Evolutionary conservation across 2,888 invertebrate species (phyloP).

Genomic region (Lithophane ornitopus): DNA sequence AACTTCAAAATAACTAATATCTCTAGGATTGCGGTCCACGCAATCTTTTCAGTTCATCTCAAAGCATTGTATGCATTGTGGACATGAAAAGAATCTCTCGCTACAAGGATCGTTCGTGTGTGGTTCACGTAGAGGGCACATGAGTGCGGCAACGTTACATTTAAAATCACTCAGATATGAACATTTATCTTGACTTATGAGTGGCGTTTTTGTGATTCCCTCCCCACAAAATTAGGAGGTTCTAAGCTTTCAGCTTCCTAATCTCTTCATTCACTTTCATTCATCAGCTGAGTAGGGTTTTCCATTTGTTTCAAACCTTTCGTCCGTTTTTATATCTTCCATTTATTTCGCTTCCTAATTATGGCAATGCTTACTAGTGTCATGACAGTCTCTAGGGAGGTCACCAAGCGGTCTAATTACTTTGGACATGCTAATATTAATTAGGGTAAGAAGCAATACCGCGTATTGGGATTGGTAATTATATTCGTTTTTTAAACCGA

Average conservation of each 20-base stretch:
- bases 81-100: slow-evolving; percentile 54
- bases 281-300: slow-evolving; percentile 1
- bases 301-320: not conserved
- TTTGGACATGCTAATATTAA: slow-evolving; percentile 59
- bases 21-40: slow-evolving; percentile 23
- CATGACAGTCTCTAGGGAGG: slow-evolving; percentile 45
- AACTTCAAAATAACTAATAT: slow-evolving; percentile 34
- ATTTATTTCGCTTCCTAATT: slow-evolving; percentile 20
- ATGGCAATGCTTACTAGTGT: not conserved
- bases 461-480: slow-evolving; percentile 19
- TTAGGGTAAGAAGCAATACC: slow-evolving; percentile 26
- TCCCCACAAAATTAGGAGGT: slow-evolving; percentile 15
- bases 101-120: slow-evolving; percentile 62
- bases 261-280: slow-evolving; percentile 7
- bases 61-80: slow-evolving; percentile 59
- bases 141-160: slow-evolving; percentile 69
- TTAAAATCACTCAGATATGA: slow-evolving; percentile 74
- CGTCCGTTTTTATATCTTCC: not conserved
- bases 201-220: slow-evolving; percentile 22
- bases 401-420: slow-evolving; percentile 38
- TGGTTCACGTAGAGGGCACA: slow-evolving; percentile 69
- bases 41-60: slow-evolving; percentile 52
- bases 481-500: not conserved
- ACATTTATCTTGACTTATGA: slow-evolving; percentile 65
- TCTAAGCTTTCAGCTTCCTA: not conserved